phyloP scores from a whole-genome alignment of 2,797 vertebrate species.

The Oryzias dopingdopingensis region DNA sequence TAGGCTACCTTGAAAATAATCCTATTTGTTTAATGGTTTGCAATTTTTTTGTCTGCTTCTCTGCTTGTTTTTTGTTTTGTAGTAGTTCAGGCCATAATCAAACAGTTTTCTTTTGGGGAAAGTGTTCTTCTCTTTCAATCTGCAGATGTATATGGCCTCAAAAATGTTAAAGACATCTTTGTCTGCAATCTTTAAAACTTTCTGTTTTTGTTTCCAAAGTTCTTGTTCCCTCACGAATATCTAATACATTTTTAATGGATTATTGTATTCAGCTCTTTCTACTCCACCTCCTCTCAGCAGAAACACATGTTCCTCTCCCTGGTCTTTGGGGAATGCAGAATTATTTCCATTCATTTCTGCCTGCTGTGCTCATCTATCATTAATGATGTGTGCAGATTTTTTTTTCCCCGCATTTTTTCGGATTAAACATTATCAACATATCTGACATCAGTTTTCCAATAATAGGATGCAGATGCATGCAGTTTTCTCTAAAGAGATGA shows the following conservation, averaged over 20 bases:
- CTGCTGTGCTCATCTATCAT: constrained; percentile 52
- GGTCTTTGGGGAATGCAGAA: constrained; percentile 23
- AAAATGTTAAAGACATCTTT: constrained; percentile 17
- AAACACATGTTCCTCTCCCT: constrained; percentile 24
- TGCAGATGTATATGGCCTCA: neutral
- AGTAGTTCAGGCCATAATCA: neutral
- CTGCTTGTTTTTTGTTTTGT: constrained; percentile 3
- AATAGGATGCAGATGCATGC: constrained; percentile 12
- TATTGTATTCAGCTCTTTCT: constrained; percentile 29
- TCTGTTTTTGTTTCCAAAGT: constrained; percentile 26
- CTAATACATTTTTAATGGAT: constrained; percentile 56
- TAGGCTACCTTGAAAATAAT: neutral
- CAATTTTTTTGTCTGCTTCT: constrained; percentile 4
- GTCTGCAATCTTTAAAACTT: constrained; percentile 27
- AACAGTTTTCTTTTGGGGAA: neutral
- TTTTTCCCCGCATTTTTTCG: constrained; percentile 17
- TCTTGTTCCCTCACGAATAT: constrained; percentile 22
- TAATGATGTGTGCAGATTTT: constrained; percentile 28
- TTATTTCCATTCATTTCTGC: constrained; percentile 33
- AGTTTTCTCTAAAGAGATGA: neutral
- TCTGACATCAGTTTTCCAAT: constrained; percentile 25
- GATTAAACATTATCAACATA: constrained; percentile 11
- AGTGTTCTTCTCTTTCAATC: neutral
- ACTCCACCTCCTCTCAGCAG: constrained; percentile 28
- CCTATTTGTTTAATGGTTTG: constrained; percentile 5